These are phyloP conservation scores for Apostichopus leukothele DNA, from an alignment of 53 echinoderm and acorn worm species.

Conservation along the genomic window DNA sequence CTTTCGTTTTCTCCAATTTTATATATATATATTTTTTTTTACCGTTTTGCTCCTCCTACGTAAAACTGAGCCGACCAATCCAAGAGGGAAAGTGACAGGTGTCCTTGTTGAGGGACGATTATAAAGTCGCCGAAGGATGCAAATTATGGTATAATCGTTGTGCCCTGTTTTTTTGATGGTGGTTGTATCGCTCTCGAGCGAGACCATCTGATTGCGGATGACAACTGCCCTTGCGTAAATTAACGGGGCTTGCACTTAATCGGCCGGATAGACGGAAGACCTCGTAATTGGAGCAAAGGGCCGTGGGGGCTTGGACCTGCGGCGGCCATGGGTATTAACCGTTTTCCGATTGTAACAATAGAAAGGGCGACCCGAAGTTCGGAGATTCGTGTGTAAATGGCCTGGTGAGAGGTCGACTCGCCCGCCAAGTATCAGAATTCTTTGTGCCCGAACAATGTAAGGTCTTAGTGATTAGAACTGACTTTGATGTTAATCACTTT, in stretches of 20 bases:
- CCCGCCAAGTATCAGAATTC: neutral
- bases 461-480: neutral
- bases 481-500: slow-evolving; percentile 23
- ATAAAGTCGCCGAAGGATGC: no score
- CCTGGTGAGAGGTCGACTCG: neutral
- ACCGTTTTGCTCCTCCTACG: slow-evolving; percentile 5
- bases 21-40: neutral
- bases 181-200: neutral
- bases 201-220: slow-evolving; percentile 9
- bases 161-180: neutral
- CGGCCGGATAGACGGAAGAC: neutral
- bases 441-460: slow-evolving; percentile 21
- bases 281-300: slow-evolving; percentile 24
- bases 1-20: neutral
- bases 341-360: slow-evolving; percentile 19
- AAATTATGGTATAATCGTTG: no score
- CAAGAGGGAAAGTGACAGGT: slow-evolving; percentile 14
- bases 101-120: slow-evolving; percentile 23
- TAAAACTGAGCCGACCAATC: slow-evolving; percentile 1
- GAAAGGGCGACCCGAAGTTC: neutral
- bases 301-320: slow-evolving; percentile 13
- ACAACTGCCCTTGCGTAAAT: slow-evolving; percentile 44
- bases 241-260: neutral
- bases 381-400: neutral
- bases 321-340: neutral